These are phyloP conservation scores for Schizothorax lantsangensis DNA, from an alignment of 2,797 vertebrate species.

Conservation along the genomic window DNA sequence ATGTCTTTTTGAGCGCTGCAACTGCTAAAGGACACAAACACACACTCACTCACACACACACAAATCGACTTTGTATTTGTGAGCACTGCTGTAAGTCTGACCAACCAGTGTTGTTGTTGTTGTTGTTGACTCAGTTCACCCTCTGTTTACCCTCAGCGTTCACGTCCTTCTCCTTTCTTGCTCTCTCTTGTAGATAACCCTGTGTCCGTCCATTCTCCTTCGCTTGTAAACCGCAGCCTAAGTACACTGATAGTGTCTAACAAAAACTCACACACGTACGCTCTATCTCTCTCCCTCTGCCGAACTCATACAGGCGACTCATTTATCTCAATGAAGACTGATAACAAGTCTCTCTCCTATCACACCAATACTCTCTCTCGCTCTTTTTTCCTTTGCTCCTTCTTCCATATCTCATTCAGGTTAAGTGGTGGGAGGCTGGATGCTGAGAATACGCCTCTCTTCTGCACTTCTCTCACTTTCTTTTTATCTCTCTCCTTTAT, in stretches of 20 bases:
- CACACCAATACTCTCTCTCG: slow-evolving; percentile 29
- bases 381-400: slow-evolving; percentile 15
- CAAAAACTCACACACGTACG: slow-evolving; percentile 43
- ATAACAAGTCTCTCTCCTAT: slow-evolving; percentile 63
- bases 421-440: slow-evolving; percentile 49
- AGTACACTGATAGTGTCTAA: slow-evolving; percentile 45
- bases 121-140: background rate
- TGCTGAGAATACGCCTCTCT: slow-evolving; percentile 31
- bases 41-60: background rate
- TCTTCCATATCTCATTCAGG: slow-evolving; percentile 48
- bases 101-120: background rate
- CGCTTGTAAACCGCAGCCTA: slow-evolving; percentile 73
- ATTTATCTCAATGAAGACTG: slow-evolving; percentile 82
- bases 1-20: background rate
- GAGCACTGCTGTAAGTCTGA: background rate
- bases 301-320: slow-evolving; percentile 76
- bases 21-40: background rate
- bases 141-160: slow-evolving; percentile 10
- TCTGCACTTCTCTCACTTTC: slow-evolving; percentile 21
- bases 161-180: slow-evolving; percentile 20
- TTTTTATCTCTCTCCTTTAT: slow-evolving; percentile 17
- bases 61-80: background rate
- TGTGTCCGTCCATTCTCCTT: slow-evolving; percentile 69
- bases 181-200: slow-evolving; percentile 64
- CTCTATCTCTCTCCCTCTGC: slow-evolving; percentile 67